Conservation (phyloP, 1,140 invertebrate species). For the Ceratina japonica region DNA sequence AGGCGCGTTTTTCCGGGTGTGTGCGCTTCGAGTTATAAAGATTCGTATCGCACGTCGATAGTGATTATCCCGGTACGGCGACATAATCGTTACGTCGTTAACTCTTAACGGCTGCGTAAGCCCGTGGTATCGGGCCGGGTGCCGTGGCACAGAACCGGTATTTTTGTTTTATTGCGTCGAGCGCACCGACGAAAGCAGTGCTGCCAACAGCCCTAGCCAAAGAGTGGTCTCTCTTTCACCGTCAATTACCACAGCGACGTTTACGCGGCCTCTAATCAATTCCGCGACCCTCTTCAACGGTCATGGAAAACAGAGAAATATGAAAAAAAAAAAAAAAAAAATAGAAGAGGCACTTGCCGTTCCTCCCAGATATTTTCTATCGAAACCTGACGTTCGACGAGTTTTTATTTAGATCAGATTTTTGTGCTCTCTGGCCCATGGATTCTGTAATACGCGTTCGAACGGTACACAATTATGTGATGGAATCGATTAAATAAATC, state of each 20-base stretch:
- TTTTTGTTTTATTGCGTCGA: constrained; percentile 62
- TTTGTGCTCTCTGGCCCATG: too few relatives aligned
- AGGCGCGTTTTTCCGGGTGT: constrained; percentile 5
- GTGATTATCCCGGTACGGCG: constrained; percentile 74
- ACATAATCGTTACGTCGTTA: constrained; percentile 77
- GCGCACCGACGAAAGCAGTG: constrained; percentile 46
- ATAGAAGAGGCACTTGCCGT: constrained; percentile 5
- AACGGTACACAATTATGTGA: too few relatives aligned
- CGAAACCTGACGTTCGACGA: constrained; percentile 5
- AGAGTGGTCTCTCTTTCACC: constrained; percentile 37
- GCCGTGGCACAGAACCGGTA: constrained; percentile 31
- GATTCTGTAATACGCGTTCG: too few relatives aligned
- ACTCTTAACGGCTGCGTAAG: constrained; percentile 72
- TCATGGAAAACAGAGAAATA: neutral
- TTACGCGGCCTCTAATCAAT: constrained; percentile 48
- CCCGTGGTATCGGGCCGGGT: neutral
- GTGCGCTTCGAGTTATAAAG: constrained; percentile 73
- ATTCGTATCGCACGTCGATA: constrained; percentile 74
- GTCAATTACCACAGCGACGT: constrained; percentile 25
- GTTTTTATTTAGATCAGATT: neutral
- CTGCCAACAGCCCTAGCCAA: constrained; percentile 31
- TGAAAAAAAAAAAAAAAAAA: neutral
- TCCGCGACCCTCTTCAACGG: constrained; percentile 19
- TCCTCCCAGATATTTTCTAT: constrained; percentile 33
- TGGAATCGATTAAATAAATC: too few relatives aligned